phyloP scores from a whole-genome alignment of 2,888 invertebrate genomes.

The Thymelicus lineola region DNA sequence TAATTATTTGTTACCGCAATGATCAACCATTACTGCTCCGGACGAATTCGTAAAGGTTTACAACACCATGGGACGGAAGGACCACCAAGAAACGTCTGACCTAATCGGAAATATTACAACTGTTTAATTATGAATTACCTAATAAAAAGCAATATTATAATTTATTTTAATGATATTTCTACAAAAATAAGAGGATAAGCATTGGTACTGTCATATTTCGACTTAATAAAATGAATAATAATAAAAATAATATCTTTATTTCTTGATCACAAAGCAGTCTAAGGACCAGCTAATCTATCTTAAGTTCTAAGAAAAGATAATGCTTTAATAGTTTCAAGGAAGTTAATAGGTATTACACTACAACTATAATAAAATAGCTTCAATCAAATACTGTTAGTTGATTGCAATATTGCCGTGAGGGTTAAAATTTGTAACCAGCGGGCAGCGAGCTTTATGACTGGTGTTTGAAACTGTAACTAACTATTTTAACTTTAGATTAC shows the following conservation, averaged over 20 bases:
- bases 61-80: background rate
- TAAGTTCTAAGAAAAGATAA: no score
- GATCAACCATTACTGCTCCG: background rate
- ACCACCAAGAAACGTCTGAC: no score
- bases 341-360: no score
- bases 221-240: background rate
- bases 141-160: no score
- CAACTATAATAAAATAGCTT: background rate
- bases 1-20: slow-evolving; percentile 1
- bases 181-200: no score
- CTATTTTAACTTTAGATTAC: background rate
- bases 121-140: no score
- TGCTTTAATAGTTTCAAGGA: no score
- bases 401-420: background rate
- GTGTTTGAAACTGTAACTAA: background rate
- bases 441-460: background rate
- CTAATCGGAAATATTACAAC: no score
- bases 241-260: background rate
- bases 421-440: background rate
- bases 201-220: background rate
- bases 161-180: no score
- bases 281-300: no score
- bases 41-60: background rate
- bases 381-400: background rate
- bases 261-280: no score